Evolutionary conservation across 2,113 vertebrate species (phyloP), one percentile per base, ranked within the genome.

Genomic region (Climacteris rufus): DNA sequence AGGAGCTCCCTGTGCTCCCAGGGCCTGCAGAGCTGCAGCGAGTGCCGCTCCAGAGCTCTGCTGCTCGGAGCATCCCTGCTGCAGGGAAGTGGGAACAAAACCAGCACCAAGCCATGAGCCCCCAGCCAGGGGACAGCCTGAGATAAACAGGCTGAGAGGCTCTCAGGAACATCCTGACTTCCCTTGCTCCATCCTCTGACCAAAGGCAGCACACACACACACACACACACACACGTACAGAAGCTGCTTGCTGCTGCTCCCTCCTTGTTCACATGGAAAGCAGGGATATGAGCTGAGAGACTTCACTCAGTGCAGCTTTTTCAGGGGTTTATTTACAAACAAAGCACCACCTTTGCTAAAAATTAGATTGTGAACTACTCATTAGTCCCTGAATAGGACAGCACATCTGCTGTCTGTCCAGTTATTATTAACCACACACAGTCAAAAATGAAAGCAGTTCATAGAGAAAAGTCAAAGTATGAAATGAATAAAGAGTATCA

Each of bases 371-470:
- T 8, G 7, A 75, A 35, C n/a, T 37, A 19, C 57, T 49, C 61
- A 40, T 65, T 64, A 80, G 65, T 39, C 33, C 50, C 47, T 39
- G n/a, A 84, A 40, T 20, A 24, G 15, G 65, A 42, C 37, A n/a
- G 56, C 49, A 33, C 14, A 59, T 61, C 53, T 72, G 39, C 83
- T 90, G 10, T 42, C 78, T 76, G 57, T 65, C 82, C 87, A 59
- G 65, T 45, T 89, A 10, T 78, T 89, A n/a, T 68, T 89, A 71
- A 68, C 61, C 57, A 39, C 5, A 42, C 18, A 19, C 2, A 18
- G 49, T 21, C 30, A 80, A 65, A 94, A 96, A 50, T 49, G 15
- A 83, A 90, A 85, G 57, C 45, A 33, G 57, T 33, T 91, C 74
- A 30, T 45, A 64, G 3, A 45, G 74, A 85, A 72, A 71, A 87